Conservation (phyloP, 1,140 invertebrate species). For the Rhizoglyphus robini region DNA sequence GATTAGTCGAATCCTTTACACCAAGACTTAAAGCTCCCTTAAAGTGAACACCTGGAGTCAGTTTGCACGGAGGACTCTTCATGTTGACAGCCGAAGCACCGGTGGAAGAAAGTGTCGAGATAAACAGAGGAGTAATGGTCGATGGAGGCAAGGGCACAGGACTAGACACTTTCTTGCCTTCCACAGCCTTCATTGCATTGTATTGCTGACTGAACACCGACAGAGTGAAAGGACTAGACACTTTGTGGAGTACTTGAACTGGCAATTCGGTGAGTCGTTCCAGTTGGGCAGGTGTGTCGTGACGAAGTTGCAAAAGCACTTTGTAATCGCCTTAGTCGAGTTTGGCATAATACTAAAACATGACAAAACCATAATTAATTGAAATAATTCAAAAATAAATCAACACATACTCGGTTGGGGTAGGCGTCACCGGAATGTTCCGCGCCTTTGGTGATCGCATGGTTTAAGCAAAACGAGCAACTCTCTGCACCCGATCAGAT, state of each 20-base stretch:
- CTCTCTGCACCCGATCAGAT: no score
- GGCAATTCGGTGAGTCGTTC: slow-evolving; percentile 63
- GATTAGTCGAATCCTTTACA: neutral
- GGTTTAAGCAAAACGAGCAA: no score
- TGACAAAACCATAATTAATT: slow-evolving; percentile 25
- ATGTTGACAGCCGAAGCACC: no score
- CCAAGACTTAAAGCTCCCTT: neutral
- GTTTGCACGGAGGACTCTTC: neutral
- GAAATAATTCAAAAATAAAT: slow-evolving; percentile 48
- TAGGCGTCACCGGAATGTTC: slow-evolving; percentile 80
- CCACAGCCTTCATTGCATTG: slow-evolving; percentile 46
- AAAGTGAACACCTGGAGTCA: neutral
- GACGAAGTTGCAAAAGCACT: slow-evolving; percentile 66
- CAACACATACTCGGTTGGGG: slow-evolving; percentile 33
- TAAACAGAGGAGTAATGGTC: slow-evolving; percentile 52
- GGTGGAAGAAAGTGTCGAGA: slow-evolving; percentile 47
- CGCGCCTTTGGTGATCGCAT: no score
- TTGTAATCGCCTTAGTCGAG: slow-evolving; percentile 91
- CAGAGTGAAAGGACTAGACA: slow-evolving; percentile 51
- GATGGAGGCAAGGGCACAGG: slow-evolving; percentile 46
- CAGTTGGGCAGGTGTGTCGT: slow-evolving; percentile 71
- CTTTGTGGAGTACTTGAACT: slow-evolving; percentile 58
- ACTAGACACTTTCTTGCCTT: slow-evolving; percentile 70
- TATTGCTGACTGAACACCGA: slow-evolving; percentile 57
- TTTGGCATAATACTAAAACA: slow-evolving; percentile 61